Conservation (phyloP, 2,888 invertebrate species). For the Leptopilina syphax region DNA sequence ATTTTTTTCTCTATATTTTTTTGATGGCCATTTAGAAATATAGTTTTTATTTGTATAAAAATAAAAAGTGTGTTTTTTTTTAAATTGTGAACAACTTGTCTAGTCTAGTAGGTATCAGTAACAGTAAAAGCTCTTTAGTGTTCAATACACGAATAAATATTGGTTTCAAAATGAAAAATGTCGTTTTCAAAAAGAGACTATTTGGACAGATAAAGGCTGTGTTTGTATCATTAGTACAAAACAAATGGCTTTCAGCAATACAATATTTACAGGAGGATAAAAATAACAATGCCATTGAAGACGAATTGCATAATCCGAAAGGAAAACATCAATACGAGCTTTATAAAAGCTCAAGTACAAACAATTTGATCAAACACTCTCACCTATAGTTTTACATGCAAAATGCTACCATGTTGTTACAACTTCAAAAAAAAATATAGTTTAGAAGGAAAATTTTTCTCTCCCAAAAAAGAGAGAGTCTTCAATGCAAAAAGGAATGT, state of each 20-base stretch:
- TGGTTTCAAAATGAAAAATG: background rate
- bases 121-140: background rate
- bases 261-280: conserved; percentile 11
- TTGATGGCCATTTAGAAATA: too few species aligned
- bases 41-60: background rate
- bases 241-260: background rate
- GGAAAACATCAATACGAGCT: conserved; percentile 17
- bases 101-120: background rate
- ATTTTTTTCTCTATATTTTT: too few species aligned
- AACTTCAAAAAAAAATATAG: background rate
- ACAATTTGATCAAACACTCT: background rate
- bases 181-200: background rate
- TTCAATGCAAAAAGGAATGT: too few species aligned
- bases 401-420: background rate
- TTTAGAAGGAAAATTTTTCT: too few species aligned
- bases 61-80: background rate
- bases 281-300: conserved; percentile 38
- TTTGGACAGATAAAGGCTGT: background rate
- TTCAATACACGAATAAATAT: background rate
- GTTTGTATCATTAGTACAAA: conserved; percentile 21
- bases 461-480: too few species aligned
- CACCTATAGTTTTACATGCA: background rate
- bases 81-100: background rate
- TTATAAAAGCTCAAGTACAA: conserved; percentile 25
- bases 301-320: conserved; percentile 35